Conservation (phyloP, 1,140 invertebrate genomes). For the Drosophila aff. region DNA sequence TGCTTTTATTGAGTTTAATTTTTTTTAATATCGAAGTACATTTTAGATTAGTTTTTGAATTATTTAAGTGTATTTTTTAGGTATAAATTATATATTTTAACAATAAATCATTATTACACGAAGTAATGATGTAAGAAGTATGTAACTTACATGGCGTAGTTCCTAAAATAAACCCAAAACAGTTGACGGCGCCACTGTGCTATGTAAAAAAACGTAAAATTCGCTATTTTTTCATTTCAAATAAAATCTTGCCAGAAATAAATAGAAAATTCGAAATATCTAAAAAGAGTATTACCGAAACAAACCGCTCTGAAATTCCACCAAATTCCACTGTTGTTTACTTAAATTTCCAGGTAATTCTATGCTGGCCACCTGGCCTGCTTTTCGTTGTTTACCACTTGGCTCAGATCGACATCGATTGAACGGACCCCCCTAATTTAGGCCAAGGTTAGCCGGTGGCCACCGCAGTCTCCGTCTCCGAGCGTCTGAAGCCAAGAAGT, state of each 20-base stretch:
- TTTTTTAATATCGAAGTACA: not conserved
- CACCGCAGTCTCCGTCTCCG: constrained; percentile 22
- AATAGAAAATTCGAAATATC: not conserved
- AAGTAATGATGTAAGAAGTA: not conserved
- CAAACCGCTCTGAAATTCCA: not conserved
- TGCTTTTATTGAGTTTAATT: too few species aligned
- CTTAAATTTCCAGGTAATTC: not conserved
- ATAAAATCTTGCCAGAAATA: not conserved
- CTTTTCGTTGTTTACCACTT: constrained; percentile 19
- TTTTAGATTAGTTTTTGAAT: not conserved
- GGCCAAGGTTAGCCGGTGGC: constrained; percentile 68
- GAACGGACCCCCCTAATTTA: constrained; percentile 41
- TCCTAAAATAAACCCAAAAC: too few species aligned
- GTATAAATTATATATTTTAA: not conserved
- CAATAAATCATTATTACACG: too few species aligned
- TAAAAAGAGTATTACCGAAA: too few species aligned
- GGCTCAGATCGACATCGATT: constrained; percentile 8
- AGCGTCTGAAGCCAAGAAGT: constrained; percentile 41
- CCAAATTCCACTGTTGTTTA: not conserved
- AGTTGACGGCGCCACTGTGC: constrained; percentile 1
- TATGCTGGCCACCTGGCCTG: not conserved
- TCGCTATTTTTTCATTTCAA: too few species aligned
- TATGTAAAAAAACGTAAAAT: not conserved
- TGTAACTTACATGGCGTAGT: not conserved
- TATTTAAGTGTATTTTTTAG: not conserved